Conservation (phyloP, 2,888 invertebrate species). For the Ecliptopera silaceata region DNA sequence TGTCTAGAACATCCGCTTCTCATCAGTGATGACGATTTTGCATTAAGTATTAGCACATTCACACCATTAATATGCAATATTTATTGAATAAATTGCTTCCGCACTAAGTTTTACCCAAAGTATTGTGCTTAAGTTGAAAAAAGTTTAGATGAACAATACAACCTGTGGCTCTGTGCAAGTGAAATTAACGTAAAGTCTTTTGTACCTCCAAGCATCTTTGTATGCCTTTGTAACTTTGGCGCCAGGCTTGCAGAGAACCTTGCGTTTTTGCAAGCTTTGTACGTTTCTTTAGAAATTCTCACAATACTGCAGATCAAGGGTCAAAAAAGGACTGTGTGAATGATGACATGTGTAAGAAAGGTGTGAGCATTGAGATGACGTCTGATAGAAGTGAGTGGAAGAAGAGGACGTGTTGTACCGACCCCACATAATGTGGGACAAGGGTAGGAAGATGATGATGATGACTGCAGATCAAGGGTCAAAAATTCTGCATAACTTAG, state of each 20-base stretch:
- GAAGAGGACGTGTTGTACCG: too few relatives aligned
- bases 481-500: conserved; percentile 8
- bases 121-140: neutral
- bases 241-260: conserved; percentile 9
- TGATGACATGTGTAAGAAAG: too few relatives aligned
- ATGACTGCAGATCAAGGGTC: neutral
- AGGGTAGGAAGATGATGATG: too few relatives aligned
- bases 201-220: neutral
- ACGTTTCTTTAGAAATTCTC: neutral
- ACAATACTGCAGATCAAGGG: neutral
- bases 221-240: conserved; percentile 7
- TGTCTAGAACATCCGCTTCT: conserved; percentile 27
- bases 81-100: conserved; percentile 5
- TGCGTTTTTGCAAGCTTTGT: too few relatives aligned
- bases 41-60: conserved; percentile 34
- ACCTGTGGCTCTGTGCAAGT: neutral
- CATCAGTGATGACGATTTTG: conserved; percentile 38
- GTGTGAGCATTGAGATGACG: too few relatives aligned
- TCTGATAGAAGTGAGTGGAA: too few relatives aligned
- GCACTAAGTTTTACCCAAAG: neutral
- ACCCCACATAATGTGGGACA: too few relatives aligned
- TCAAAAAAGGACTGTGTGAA: too few relatives aligned
- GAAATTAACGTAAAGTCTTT: conserved; percentile 4
- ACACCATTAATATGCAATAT: conserved; percentile 28
- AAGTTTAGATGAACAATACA: neutral